Evolutionary conservation across 2,113 vertebrate genomes (phyloP), one percentile per base, ranked within the genome.

Genomic region (Nanorana parkeri): DNA sequence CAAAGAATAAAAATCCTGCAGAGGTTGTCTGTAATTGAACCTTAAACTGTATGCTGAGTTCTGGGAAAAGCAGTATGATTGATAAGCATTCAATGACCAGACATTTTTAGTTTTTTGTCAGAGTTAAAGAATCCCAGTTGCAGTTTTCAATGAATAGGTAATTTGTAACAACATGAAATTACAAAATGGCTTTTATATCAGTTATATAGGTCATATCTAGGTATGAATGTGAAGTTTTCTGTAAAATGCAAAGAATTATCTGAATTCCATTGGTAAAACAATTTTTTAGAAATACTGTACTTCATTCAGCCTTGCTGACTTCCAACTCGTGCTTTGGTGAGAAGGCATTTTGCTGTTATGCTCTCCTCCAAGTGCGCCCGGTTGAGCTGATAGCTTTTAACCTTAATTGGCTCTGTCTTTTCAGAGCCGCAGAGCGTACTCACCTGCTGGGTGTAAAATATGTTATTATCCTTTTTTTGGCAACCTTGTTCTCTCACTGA

Each of bases 381-480:
- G 52, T 68, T 68, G 64, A 52, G 16, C 77, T 79, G 77, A 79
- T 68, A 32, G 77, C 77, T 68, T 79, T 79, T 66, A 68, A 79
- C 64, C 65, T 79, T 79, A 68, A 79, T 79, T 79, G 64, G 51
- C 58, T 65, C 51, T 79, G 77, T 79, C 77, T 79, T 68, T 79
- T 68, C 29, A 13, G 51, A 79, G 65, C 77, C 55, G 76, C 63
- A 29, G 4, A 80, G 17, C 41, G 47, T 0, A n/a, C 85, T 84
- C 64, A 64, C 71, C 61, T 86, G 87, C 86, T 41, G 85, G 87
- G 84, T 3, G 76, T 81, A 76, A 81, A 86, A 32, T 54, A 21
- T 36, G 72, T 67, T 74, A 52, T 85, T 82, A 79, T 55, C 82
- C 19, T 55, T 29, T 74, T 15, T 84, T 86, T 74, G 8, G 8